Percentiles rank a stretch among this genome's conserved stretches.
These are phyloP conservation scores for Griposia aprilina DNA, from an alignment of 2,888 invertebrate species.

Conservation along the genomic window DNA sequence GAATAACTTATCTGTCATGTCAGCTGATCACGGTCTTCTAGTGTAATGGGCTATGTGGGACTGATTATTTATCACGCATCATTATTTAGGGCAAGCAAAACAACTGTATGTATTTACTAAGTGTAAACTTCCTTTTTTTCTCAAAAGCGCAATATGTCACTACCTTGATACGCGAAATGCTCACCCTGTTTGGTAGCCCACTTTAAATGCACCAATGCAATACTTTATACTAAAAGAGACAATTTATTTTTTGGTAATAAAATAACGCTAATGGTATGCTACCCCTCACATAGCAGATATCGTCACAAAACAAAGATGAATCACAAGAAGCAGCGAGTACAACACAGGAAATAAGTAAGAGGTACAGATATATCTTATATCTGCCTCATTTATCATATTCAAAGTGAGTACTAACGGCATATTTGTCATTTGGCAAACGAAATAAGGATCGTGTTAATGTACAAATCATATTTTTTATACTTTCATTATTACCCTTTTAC, in stretches of 20 bases:
- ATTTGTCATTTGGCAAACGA: conserved; percentile 61
- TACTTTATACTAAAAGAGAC: background rate
- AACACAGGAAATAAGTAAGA: conserved; percentile 43
- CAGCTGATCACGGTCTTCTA: background rate
- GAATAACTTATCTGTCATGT: background rate
- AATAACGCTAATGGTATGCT: conserved; percentile 33
- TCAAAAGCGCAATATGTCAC: background rate
- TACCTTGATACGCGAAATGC: background rate
- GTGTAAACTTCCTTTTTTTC: background rate
- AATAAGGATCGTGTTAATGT: conserved; percentile 47
- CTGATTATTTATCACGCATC: background rate
- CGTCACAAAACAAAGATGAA: conserved; percentile 61
- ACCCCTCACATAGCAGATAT: conserved; percentile 34
- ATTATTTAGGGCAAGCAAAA: background rate
- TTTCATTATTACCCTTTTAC: conserved; percentile 9
- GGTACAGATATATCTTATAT: conserved; percentile 47
- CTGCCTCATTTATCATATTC: conserved; percentile 63
- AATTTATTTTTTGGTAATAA: background rate
- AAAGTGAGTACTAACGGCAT: conserved; percentile 56
- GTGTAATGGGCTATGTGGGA: background rate
- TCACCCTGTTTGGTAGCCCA: background rate
- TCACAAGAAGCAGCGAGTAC: conserved; percentile 35
- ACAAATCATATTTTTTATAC: conserved; percentile 33
- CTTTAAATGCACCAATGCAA: background rate
- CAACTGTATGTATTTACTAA: background rate